Percentiles rank a stretch among this genome's conserved stretches.
Conservation (phyloP, 92 coral and sea anemone genomes). For the Diadumene lineata region DNA sequence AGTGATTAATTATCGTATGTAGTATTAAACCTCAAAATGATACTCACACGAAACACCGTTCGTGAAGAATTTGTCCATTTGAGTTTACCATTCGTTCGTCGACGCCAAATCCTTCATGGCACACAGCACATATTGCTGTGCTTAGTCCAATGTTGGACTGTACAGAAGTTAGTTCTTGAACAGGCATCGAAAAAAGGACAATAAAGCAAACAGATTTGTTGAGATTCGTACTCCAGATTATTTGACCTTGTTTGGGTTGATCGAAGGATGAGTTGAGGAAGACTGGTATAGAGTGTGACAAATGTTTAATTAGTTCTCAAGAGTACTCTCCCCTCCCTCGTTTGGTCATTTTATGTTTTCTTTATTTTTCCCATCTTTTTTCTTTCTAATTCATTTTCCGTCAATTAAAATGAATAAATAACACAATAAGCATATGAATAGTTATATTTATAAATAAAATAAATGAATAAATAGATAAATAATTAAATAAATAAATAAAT, state of each 20-base stretch:
- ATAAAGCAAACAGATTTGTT: slow-evolving; percentile 27
- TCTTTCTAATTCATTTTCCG: no score
- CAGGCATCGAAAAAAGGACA: slow-evolving; percentile 59
- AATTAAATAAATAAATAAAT: no score
- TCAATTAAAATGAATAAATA: no score
- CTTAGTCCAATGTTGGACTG: slow-evolving; percentile 78
- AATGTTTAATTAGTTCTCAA: no score
- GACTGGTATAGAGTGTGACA: not conserved
- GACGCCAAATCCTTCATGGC: slow-evolving; percentile 94
- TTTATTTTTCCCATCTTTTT: no score
- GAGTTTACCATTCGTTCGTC: slow-evolving; percentile 99
- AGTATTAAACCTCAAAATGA: not conserved
- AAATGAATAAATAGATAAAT: no score
- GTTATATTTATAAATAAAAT: no score
- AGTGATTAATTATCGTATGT: not conserved
- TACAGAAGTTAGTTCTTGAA: slow-evolving; percentile 52
- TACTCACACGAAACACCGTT: slow-evolving; percentile 97
- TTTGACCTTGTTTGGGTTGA: not conserved
- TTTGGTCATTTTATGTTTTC: no score
- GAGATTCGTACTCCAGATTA: not conserved
- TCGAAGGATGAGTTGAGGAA: not conserved
- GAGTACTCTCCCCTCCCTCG: slow-evolving; percentile 7
- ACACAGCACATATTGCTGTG: slow-evolving; percentile 92
- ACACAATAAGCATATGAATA: no score
- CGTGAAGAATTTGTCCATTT: slow-evolving; percentile 98